Evolutionary conservation across 2,888 invertebrate species (phyloP).

Genomic region (Scelioninae gen. 2): DNA sequence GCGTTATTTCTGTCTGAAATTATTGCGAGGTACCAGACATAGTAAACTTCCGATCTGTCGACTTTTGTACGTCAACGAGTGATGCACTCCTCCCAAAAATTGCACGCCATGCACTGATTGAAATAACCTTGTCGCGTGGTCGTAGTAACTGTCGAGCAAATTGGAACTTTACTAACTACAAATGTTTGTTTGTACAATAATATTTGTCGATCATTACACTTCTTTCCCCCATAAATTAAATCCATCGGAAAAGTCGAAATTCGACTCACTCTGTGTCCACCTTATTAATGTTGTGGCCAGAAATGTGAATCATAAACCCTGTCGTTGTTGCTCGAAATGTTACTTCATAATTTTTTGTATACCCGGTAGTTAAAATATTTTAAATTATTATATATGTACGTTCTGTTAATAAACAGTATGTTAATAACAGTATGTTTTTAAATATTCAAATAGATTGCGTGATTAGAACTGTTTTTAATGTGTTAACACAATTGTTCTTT

Average conservation of each 20-base stretch:
- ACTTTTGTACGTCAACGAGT: conserved; percentile 10
- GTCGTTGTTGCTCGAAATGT: conserved; percentile 18
- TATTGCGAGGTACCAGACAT: not conserved
- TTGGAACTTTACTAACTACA: conserved; percentile 14
- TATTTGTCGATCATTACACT: not conserved
- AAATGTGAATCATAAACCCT: not conserved
- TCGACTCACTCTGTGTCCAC: conserved; percentile 13
- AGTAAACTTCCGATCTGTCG: conserved; percentile 20
- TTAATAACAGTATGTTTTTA: too few relatives aligned
- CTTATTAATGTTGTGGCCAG: conserved; percentile 13
- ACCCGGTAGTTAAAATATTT: not conserved
- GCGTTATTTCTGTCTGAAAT: conserved; percentile 1
- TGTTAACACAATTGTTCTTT: too few relatives aligned
- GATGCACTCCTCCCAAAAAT: conserved; percentile 9
- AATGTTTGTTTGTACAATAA: conserved; percentile 1
- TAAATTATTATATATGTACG: too few relatives aligned
- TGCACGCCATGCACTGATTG: conserved; percentile 17
- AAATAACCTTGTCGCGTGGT: not conserved
- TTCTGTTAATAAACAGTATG: too few relatives aligned
- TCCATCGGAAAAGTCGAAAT: conserved; percentile 12
- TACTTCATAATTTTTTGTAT: not conserved
- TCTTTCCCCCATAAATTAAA: not conserved
- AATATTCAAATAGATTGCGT: too few relatives aligned
- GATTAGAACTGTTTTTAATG: too few relatives aligned
- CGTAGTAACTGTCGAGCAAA: conserved; percentile 4